Conservation (phyloP, 1,140 invertebrate species). For the Mercenaria mercenaria region DNA sequence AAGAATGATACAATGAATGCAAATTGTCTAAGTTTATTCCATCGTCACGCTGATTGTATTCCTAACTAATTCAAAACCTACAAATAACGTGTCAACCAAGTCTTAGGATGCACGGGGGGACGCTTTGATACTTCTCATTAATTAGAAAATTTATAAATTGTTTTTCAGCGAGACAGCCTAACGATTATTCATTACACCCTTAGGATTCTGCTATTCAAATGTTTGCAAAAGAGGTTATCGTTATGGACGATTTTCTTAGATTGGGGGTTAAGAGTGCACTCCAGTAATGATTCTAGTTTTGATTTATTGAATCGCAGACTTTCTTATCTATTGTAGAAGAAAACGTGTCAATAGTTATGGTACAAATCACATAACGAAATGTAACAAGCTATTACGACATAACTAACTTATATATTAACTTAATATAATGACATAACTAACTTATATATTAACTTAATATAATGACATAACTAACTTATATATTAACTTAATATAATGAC, state of each 20-base stretch:
- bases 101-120: neutral
- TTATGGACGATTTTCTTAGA: neutral
- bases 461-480: too few species aligned
- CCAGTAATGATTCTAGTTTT: neutral
- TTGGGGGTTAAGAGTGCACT: neutral
- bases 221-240: neutral
- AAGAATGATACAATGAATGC: constrained; percentile 37
- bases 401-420: too few species aligned
- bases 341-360: too few species aligned
- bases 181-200: constrained; percentile 27
- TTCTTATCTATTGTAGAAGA: too few species aligned
- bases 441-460: too few species aligned
- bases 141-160: constrained; percentile 39
- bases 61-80: constrained; percentile 19
- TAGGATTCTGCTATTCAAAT: constrained; percentile 27
- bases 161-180: neutral
- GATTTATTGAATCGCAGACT: neutral
- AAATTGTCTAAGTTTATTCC: constrained; percentile 33
- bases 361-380: too few species aligned
- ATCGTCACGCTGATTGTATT: neutral
- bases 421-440: too few species aligned
- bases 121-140: neutral
- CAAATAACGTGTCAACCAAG: constrained; percentile 48
- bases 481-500: too few species aligned
- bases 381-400: too few species aligned